Evolutionary conservation across 2,797 vertebrate species (phyloP), one percentile per base, ranked within the genome.

Genomic region (Chaetophractus vellerosus): DNA sequence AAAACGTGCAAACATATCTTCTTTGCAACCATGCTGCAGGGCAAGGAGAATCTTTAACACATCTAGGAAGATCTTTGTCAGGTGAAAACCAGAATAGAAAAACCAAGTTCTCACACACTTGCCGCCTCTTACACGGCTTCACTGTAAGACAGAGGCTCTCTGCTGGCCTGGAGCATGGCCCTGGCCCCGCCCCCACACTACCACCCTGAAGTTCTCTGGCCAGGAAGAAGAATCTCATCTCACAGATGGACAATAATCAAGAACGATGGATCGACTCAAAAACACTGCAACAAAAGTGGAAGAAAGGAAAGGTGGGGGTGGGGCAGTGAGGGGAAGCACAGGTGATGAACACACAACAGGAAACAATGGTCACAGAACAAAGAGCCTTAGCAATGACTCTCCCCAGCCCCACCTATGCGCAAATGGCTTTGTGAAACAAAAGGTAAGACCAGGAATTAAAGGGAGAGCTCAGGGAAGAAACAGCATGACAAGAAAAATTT

Each of bases 311-410:
- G 38, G 19, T 11, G 4, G 48, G 6, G 5, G 24, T 9, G 26
- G 55, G 33, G 1, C 15, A 26, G 16, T 1, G 63, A 36, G 23
- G 21, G 2, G 59, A 16, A 91, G 45, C 21, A 76, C 4, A 9
- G 66, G 14, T 36, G 16, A 71, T 87, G 75, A 79, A 16, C 9
- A 55, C 36, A 64, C 21, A 31, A 66, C 45, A 80, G 55, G 41
- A 89, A 84, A 69, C 79, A 45, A 26, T 1, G 21, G 23, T 19
- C 52, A 55, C 52, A 55, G 16, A 38, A 89, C n/a, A 41, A 85
- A 95, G 52, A 55, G 61, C 48, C 55, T 48, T 81, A 78, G 82
- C 23, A 48, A 52, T 81, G 69, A 55, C 57, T 75, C 80, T 48
- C 33, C 23, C 59, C 14, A 61, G 64, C 2, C 15, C 80, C 21